These are phyloP conservation scores for Enteromius paludinosus DNA, from an alignment of 2,797 vertebrate genomes.

Conservation along the genomic window DNA sequence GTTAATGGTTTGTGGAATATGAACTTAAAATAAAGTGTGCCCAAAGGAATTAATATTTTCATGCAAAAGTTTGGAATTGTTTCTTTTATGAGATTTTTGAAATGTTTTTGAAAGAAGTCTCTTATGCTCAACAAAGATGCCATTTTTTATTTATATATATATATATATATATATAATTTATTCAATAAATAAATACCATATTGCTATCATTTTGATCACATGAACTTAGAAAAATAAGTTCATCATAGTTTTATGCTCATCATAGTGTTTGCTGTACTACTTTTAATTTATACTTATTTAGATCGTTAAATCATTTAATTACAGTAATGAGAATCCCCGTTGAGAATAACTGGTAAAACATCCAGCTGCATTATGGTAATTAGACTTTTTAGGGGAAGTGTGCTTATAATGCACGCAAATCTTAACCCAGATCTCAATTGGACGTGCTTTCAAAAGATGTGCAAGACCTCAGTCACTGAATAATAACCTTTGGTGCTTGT, in stretches of 20 bases:
- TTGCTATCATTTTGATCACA: neutral
- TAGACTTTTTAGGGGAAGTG: neutral
- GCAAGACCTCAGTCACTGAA: neutral
- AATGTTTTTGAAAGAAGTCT: neutral
- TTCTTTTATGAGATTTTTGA: neutral
- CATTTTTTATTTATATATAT: no score
- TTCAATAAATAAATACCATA: neutral
- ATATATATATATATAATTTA: no score
- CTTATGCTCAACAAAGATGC: no score
- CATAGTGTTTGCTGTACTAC: neutral
- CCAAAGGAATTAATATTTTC: neutral
- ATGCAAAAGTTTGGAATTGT: neutral
- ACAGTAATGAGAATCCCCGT: neutral
- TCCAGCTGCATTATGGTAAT: constrained; percentile 17
- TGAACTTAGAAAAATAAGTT: no score
- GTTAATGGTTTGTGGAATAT: no score
- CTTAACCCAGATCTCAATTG: neutral
- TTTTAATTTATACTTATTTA: constrained; percentile 1
- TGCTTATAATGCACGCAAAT: neutral
- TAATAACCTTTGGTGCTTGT: neutral
- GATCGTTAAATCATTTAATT: neutral
- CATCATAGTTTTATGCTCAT: neutral
- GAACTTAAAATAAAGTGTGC: neutral
- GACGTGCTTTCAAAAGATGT: neutral
- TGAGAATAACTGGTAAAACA: constrained; percentile 1